Percentiles rank a stretch among this genome's conserved stretches.
phyloP scores from a whole-genome alignment of 2,113 vertebrate species.

The Chelonoidis abingdonii region DNA sequence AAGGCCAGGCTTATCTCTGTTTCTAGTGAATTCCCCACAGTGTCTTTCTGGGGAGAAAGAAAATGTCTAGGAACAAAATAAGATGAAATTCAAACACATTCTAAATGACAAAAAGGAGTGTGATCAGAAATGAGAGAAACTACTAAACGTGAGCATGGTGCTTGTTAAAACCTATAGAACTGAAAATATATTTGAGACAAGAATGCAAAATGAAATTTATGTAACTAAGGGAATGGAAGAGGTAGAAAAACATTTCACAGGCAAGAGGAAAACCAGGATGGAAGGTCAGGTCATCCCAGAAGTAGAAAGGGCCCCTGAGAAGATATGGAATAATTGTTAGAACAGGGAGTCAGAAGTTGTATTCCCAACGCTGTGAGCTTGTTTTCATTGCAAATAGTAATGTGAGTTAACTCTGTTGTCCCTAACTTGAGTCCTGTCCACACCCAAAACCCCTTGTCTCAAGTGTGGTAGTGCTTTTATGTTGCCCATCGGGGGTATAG shows the following conservation, averaged over 20 bases:
- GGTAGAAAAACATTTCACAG: not conserved
- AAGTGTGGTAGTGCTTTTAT: rapidly evolving
- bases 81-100: conserved; percentile 13
- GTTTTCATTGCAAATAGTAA: not conserved
- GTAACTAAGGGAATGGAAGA: not conserved
- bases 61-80: conserved; percentile 19
- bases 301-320: not conserved
- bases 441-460: not conserved
- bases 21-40: not conserved
- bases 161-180: not conserved
- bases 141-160: not conserved
- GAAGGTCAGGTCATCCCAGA: not conserved
- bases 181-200: not conserved
- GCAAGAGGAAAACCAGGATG: not conserved
- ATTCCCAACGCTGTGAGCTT: not conserved
- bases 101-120: not conserved
- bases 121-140: not conserved
- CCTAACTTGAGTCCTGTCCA: not conserved
- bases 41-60: conserved; percentile 27
- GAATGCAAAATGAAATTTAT: rapidly evolving
- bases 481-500: not conserved
- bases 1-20: conserved; percentile 24
- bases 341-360: not conserved
- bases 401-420: not conserved
- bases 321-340: not conserved